Evolutionary conservation across 2,113 vertebrate genomes (phyloP), one percentile per base, ranked within the genome.

Genomic region (Poicephalus gulielmi): DNA sequence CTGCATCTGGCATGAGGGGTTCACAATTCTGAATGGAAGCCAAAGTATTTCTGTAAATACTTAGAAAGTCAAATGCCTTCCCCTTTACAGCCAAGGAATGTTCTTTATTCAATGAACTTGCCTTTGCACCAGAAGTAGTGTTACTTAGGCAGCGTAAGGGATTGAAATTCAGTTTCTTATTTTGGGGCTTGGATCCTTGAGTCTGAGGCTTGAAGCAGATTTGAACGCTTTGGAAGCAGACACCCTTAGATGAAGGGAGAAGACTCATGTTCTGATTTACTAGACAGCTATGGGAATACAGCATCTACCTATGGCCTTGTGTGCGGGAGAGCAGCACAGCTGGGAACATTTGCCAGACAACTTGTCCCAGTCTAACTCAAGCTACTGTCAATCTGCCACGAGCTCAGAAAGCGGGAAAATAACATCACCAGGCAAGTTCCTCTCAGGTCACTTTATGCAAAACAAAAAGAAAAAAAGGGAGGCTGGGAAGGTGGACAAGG

Each of bases 251-350:
- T 4, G 8, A 10, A 3, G n/a, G 44, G 37, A 57, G 62, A 69
- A 37, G 14, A 11, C 30, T 62, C 28, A 25, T 1, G 27, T 4
- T 7, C 13, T 8, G 43, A 35, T 9, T 13, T 28, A 16, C 57
- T 13, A 33, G 13, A 7, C 2, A 4, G 37, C 37, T 43, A 2
- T 39, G 11, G 66, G 47, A 39, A 25, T 43, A n/a, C 2, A 5
- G 10, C 6, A 13, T 35, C 57, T 2, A 7, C 50, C 39, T 35
- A 4, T 1, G 27, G 43, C 31, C 0, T 0, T 0, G 2, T 5
- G 18, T 16, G 13, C 7, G 4, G 85, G 30, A 74, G 46, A 55
- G n/a, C 49, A 52, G 41, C 30, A 14, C 6, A 9, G 50, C 69
- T 31, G 19, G 62, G 44, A 77, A 52, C 35, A 5, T 10, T 43